Evolutionary conservation across 37 sponge, comb jelly and placozoan genomes (phyloP).

Genomic region (Halichondria panicea): DNA sequence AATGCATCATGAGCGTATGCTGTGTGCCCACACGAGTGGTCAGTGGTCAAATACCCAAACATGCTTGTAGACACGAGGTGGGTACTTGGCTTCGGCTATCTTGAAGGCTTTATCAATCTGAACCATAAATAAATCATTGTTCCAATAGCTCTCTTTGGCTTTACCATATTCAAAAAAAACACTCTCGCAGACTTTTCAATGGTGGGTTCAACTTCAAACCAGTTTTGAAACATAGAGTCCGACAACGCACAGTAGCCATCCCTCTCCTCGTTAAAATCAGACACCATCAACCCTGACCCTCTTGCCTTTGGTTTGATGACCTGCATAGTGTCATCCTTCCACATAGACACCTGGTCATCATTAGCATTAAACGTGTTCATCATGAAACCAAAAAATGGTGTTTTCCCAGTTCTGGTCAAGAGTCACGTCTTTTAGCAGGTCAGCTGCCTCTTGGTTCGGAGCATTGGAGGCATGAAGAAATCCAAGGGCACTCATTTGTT

Average conservation of each 20-base stretch:
- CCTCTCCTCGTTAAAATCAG: conserved; percentile 31
- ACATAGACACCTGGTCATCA: background rate
- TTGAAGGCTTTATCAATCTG: conserved; percentile 23
- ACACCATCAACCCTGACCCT: conserved; percentile 45
- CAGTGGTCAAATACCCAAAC: conserved; percentile 58
- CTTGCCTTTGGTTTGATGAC: conserved; percentile 32
- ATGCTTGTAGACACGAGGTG: conserved; percentile 4
- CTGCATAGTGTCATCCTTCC: background rate
- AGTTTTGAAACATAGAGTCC: background rate
- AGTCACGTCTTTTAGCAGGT: conserved; percentile 1
- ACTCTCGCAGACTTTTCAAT: conserved; percentile 6
- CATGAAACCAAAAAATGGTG: conserved; percentile 20
- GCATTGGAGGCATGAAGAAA: conserved; percentile 5
- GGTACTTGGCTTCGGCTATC: conserved; percentile 53
- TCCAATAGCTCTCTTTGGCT: conserved; percentile 35
- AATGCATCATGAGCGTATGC: conserved; percentile 12
- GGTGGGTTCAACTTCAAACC: background rate
- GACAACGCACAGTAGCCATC: conserved; percentile 24
- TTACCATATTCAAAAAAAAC: conserved; percentile 49
- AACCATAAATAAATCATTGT: conserved; percentile 11
- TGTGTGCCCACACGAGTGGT: conserved; percentile 30
- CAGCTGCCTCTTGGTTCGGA: background rate
- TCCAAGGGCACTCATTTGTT: background rate
- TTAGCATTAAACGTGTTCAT: conserved; percentile 33
- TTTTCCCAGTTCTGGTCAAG: conserved; percentile 6